A percentile compares a stretch with the other conserved stretches of the same genome.
Conservation (phyloP, 2,113 vertebrate species). For the Thamnophis sirtalis region DNA sequence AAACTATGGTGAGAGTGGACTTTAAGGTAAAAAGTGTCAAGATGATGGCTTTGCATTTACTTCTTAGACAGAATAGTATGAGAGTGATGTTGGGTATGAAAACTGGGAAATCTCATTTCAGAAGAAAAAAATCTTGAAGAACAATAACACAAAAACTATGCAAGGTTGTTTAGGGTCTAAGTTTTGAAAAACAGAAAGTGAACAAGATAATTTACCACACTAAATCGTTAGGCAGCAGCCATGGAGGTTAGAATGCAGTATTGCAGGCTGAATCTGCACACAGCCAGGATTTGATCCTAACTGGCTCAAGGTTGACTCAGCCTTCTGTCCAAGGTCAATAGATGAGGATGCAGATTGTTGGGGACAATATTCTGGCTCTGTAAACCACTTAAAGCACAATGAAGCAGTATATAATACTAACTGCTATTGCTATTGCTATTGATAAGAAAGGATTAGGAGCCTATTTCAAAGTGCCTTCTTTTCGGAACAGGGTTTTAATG, state of each 20-base stretch:
- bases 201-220: conserved; percentile 39
- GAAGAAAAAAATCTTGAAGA: neutral
- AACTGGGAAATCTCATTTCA: neutral
- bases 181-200: conserved; percentile 11
- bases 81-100: neutral
- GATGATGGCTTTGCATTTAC: neutral
- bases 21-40: neutral
- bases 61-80: neutral
- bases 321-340: neutral
- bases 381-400: neutral
- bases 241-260: neutral
- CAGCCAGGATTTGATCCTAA: neutral
- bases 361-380: neutral
- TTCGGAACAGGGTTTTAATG: conserved; percentile 43
- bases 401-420: no score
- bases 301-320: neutral
- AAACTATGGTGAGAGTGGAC: neutral
- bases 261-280: neutral
- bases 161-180: conserved; percentile 13
- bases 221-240: neutral
- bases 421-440: neutral
- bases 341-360: neutral
- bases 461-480: conserved; percentile 33
- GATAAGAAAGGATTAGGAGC: conserved; percentile 7
- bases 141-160: neutral